Evolutionary conservation across 2,797 vertebrate species (phyloP).

Genomic region (Pseudomugil tenellus): DNA sequence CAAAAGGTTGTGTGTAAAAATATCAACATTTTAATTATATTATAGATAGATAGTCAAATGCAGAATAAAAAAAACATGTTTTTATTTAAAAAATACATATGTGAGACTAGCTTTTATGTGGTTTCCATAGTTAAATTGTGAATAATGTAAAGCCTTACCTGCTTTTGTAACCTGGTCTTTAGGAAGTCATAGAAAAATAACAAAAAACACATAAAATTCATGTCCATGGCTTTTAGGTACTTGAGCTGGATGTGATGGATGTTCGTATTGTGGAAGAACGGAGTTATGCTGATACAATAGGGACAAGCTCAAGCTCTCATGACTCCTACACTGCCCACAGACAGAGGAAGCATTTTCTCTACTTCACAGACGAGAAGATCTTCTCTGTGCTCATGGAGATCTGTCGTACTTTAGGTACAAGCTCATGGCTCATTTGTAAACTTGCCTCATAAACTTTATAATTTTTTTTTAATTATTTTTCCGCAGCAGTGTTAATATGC

Average conservation of each 20-base stretch:
- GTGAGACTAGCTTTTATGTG: not conserved
- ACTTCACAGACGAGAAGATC: constrained; percentile 88
- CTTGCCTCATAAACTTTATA: not conserved
- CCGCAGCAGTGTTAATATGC: not conserved
- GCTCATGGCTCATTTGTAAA: not conserved
- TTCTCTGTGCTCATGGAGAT: constrained; percentile 87
- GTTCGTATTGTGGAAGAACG: constrained; percentile 90
- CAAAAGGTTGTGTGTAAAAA: not conserved
- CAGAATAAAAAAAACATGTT: no score
- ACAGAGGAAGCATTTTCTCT: constrained; percentile 89
- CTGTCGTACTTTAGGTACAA: constrained; percentile 83
- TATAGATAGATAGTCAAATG: no score
- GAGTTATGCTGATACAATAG: constrained; percentile 39
- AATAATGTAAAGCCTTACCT: not conserved
- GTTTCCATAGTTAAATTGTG: not conserved
- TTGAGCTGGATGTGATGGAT: constrained; percentile 90
- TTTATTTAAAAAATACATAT: no score
- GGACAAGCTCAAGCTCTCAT: constrained; percentile 30
- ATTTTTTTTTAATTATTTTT: not conserved
- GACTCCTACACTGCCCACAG: constrained; percentile 12
- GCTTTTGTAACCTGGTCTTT: not conserved
- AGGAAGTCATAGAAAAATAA: not conserved
- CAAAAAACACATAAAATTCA: not conserved
- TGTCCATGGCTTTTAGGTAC: constrained; percentile 70
- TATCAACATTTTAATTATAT: not conserved